Evolutionary conservation across 2,797 vertebrate species (phyloP), one percentile per base, ranked within the genome.

Genomic region (Xenentodon cancila): DNA sequence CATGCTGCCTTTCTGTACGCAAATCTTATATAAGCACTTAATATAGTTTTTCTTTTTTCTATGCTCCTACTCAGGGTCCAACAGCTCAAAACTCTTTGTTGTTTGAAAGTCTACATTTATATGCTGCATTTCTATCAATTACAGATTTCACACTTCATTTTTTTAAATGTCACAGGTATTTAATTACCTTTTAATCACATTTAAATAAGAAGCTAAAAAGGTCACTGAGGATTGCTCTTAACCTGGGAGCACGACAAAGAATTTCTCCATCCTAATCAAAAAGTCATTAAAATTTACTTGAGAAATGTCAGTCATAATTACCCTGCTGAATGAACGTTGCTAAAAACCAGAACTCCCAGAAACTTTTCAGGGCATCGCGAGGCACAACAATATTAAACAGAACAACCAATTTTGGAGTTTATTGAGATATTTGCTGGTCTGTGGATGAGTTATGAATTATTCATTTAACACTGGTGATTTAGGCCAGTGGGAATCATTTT

Each of bases 121-220:
- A 72, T 64, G 64, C 12, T 43, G 17, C 75, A 20, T 71, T 67
- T 61, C 40, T 30, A 50, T 49, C 53, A 50, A 52, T 42, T 58
- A 51, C 72, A 68, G 73, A 60, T 79, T 77, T 65, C 20, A 56
- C 54, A 63, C 66, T 79, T 75, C 53, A 68, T 40, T 67, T 84
- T 80, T 71, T 71, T 25, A 91, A 92, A 90, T 92, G 89, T 92
- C 89, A 92, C 79, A 86, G 82, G 75, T 88, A 88, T 86, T 90
- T 88, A 87, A 82, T 75, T 58, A 75, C 75, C 81, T 84, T 75
- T 56, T 81, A 86, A 91, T 88, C 80, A 87, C 48, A 85, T 81
- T 87, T 75, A 81, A 85, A 87, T 70, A 68, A 42, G 60, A 62
- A 45, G 52, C 72, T 55, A 40, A 71, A 88, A 91, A 88, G 84